phyloP scores from a whole-genome alignment of 1,140 invertebrate genomes.

The Polypedilum vanderplanki region DNA sequence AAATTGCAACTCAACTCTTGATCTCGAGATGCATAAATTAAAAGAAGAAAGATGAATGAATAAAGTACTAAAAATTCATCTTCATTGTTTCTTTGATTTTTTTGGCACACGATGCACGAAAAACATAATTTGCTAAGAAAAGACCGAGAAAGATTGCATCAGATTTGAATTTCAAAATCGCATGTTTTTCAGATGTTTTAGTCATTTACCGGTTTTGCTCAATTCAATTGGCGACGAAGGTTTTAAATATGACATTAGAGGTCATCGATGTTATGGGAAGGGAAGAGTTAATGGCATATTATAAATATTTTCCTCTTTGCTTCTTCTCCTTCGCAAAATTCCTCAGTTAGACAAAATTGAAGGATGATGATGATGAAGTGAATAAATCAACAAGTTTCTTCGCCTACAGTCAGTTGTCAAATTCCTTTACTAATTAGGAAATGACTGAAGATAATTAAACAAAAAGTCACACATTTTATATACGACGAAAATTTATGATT shows the following conservation, averaged over 20 bases:
- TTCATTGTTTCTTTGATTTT: background rate
- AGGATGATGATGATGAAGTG: too few species aligned
- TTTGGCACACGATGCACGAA: conserved; percentile 9
- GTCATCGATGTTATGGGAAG: background rate
- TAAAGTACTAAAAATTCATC: background rate
- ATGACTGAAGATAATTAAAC: too few species aligned
- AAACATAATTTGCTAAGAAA: background rate
- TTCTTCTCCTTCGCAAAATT: too few species aligned
- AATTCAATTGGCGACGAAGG: background rate
- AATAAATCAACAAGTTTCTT: too few species aligned
- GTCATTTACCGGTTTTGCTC: background rate
- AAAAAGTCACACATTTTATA: too few species aligned
- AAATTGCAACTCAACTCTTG: background rate
- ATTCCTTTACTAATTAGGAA: too few species aligned
- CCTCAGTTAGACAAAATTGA: too few species aligned
- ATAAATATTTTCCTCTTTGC: too few species aligned
- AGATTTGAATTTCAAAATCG: background rate
- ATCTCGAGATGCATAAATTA: conserved; percentile 7
- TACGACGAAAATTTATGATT: too few species aligned
- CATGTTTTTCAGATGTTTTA: background rate
- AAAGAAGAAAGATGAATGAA: conserved; percentile 8
- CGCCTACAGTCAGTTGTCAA: too few species aligned
- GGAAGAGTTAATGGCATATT: background rate
- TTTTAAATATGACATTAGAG: background rate
- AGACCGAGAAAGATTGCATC: background rate